Evolutionary conservation across 2,888 invertebrate species (phyloP), one percentile per base, ranked within the genome.

Genomic region (Corbicula japonica): DNA sequence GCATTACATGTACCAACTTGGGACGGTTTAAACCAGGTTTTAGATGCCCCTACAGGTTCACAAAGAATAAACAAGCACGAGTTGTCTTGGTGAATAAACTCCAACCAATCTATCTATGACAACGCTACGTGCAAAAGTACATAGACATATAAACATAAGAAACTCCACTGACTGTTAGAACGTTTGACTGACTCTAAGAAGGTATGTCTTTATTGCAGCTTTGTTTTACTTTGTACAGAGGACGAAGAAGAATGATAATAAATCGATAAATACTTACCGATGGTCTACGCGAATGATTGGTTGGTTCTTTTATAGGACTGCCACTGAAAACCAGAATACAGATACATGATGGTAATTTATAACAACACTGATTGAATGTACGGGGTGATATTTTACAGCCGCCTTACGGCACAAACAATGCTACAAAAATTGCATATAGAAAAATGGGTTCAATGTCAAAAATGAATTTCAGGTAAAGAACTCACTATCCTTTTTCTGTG

Each of bases 291-390:
- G 35, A 52, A 1, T 18, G 8, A 30, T 52, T 10, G 6, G 21
- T 3, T 21, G 15, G 8, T 46, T 54, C 70, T 23, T 70, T 62
- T 4, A 32, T 44, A 8, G 79, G 71, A 60, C 74, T 74, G 3
- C 70, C 79, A 48, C 79, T 79, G 74, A 34, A 79, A 62, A 54
- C 58, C 3, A 54, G 21, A 41, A n/a, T n/a, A n/a, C n/a, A n/a
- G n/a, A n/a, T n/a, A n/a, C n/a, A n/a, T n/a, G n/a, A n/a, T n/a
- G n/a, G n/a, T n/a, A n/a, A n/a, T n/a, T n/a, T n/a, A n/a, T n/a
- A n/a, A n/a, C n/a, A n/a, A n/a, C n/a, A n/a, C n/a, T n/a, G n/a
- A n/a, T n/a, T n/a, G n/a, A n/a, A n/a, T n/a, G n/a, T n/a, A n/a
- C n/a, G n/a, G n/a, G n/a, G n/a, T n/a, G n/a, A n/a, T n/a, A n/a